Percentiles rank a stretch among this genome's conserved stretches.
Evolutionary conservation across 2,888 invertebrate species (phyloP).

Genomic region (Boloria euphrosyne): DNA sequence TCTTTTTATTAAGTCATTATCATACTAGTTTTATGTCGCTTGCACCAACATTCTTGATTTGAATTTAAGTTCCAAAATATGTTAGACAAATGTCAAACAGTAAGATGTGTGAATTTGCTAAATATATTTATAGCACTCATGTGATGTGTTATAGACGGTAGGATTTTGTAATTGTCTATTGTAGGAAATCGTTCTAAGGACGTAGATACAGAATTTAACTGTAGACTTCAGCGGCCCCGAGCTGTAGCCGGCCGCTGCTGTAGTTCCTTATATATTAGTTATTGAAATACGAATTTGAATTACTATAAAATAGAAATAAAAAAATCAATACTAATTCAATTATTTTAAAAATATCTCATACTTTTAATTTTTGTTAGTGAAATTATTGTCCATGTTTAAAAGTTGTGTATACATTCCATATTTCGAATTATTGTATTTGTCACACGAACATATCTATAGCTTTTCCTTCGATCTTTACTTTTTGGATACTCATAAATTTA

Average conservation of each 20-base stretch:
- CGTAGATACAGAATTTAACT: conserved; percentile 3
- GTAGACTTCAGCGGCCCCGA: not conserved
- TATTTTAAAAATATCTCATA: not conserved
- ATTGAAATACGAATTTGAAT: not conserved
- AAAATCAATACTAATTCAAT: not conserved
- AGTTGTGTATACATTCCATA: not conserved
- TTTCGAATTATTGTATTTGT: not conserved
- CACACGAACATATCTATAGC: not conserved
- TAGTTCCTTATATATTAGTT: not conserved
- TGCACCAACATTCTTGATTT: too few species aligned
- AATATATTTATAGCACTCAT: too few species aligned
- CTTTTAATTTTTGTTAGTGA: too few species aligned
- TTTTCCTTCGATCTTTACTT: too few species aligned
- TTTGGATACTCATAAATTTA: too few species aligned
- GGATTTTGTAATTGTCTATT: not conserved
- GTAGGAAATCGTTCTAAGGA: conserved; percentile 5
- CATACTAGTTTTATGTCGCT: too few species aligned
- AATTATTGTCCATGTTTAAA: too few species aligned
- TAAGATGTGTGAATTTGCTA: too few species aligned
- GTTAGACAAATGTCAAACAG: too few species aligned
- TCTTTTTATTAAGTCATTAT: too few species aligned
- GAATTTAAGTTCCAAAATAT: too few species aligned
- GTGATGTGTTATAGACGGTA: not conserved
- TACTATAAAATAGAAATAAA: conserved; percentile 1
- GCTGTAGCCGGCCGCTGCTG: not conserved